Evolutionary conservation across 2,797 vertebrate genomes (phyloP).

Genomic region (Macroramphosus scolopax): DNA sequence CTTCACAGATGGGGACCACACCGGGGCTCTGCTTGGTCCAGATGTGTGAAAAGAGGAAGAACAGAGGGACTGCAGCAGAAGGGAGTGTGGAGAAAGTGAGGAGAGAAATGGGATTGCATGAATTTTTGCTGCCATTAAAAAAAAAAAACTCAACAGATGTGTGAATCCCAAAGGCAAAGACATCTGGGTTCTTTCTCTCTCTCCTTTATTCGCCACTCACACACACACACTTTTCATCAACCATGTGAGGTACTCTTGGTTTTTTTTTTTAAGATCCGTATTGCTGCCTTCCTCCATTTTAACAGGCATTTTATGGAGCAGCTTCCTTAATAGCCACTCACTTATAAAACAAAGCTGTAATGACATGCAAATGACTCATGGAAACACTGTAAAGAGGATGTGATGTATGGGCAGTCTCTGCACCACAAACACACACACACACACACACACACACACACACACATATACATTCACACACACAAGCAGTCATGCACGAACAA

Average conservation of each 20-base stretch:
- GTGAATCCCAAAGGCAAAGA: constrained; percentile 86
- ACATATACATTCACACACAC: no score
- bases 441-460: constrained; percentile 35
- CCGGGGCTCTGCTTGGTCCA: constrained; percentile 73
- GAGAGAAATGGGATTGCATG: constrained; percentile 81
- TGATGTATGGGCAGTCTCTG: constrained; percentile 77
- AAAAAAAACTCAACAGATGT: constrained; percentile 87
- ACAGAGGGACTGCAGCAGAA: constrained; percentile 65
- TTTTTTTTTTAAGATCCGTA: constrained; percentile 75
- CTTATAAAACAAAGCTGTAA: constrained; percentile 81
- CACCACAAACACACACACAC: constrained; percentile 50
- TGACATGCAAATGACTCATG: constrained; percentile 80
- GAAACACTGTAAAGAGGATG: constrained; percentile 77
- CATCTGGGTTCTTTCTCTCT: constrained; percentile 75
- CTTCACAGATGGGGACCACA: constrained; percentile 82
- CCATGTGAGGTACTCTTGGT: constrained; percentile 65
- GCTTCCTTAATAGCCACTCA: constrained; percentile 77
- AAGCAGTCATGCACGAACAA: no score
- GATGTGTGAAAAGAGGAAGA: constrained; percentile 76
- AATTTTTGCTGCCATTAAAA: constrained; percentile 87
- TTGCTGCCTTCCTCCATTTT: constrained; percentile 74
- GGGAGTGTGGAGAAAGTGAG: constrained; percentile 62
- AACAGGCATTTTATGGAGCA: constrained; percentile 77
- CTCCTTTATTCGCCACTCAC: constrained; percentile 3
- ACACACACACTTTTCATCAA: constrained; percentile 45